These are phyloP conservation scores for Aulostomus chinensis DNA, from an alignment of 2,797 vertebrate genomes.

Conservation along the genomic window DNA sequence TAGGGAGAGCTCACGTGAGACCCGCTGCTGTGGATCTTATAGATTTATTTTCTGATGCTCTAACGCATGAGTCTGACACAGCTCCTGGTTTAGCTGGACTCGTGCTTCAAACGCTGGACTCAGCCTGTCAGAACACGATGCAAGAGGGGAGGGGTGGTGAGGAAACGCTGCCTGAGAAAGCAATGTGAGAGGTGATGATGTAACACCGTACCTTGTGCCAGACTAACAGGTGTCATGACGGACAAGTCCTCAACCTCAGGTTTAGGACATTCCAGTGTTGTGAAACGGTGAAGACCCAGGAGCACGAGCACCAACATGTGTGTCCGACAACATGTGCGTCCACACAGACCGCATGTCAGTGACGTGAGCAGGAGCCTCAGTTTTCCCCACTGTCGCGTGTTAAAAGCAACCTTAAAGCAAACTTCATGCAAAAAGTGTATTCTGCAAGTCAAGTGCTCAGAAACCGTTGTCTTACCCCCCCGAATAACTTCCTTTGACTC, in stretches of 20 bases:
- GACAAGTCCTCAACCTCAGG: too few species aligned
- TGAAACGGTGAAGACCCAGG: too few species aligned
- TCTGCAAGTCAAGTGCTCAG: too few species aligned
- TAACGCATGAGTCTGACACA: conserved; percentile 8
- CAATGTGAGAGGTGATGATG: conserved; percentile 22
- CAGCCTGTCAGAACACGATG: conserved; percentile 37
- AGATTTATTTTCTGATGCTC: conserved; percentile 52
- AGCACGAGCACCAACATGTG: too few species aligned
- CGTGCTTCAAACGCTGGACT: conserved; percentile 47
- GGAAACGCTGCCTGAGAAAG: conserved; percentile 18
- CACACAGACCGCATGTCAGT: too few species aligned
- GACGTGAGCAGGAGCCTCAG: too few species aligned
- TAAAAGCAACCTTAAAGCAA: too few species aligned
- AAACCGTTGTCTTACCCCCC: too few species aligned
- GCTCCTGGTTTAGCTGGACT: conserved; percentile 42
- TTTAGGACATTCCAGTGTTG: neutral
- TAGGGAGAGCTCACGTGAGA: conserved; percentile 38
- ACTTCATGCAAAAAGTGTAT: too few species aligned
- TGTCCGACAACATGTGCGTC: too few species aligned
- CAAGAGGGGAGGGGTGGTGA: conserved; percentile 19
- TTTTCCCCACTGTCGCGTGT: too few species aligned
- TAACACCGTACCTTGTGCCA: conserved; percentile 1
- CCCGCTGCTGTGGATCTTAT: conserved; percentile 30
- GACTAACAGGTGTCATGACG: conserved; percentile 52
- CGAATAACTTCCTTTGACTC: too few species aligned